These are phyloP conservation scores for Notodonta dromedarius DNA, from an alignment of 2,888 invertebrate genomes.

Conservation along the genomic window DNA sequence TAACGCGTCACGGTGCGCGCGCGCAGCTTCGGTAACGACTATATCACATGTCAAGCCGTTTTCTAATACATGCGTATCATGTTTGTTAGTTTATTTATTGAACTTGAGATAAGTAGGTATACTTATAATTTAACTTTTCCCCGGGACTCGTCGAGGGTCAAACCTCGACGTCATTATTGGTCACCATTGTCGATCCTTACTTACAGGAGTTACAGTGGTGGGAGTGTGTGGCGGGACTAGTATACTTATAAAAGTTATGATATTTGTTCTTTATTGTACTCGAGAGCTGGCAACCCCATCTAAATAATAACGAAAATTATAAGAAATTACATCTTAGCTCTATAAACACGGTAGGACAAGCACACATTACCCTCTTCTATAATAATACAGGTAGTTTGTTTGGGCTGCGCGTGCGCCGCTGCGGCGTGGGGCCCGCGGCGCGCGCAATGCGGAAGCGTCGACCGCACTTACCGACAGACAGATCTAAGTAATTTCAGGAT, in stretches of 20 bases:
- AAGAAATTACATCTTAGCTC: not conserved
- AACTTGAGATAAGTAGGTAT: not conserved
- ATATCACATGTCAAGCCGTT: constrained; percentile 44
- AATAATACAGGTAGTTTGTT: constrained; percentile 43
- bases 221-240: too few species aligned
- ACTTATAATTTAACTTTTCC: too few species aligned
- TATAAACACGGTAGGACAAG: constrained; percentile 24
- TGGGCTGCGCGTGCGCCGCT: constrained; percentile 41
- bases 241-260: not conserved
- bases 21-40: constrained; percentile 44
- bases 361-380: constrained; percentile 32
- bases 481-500: constrained; percentile 9
- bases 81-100: constrained; percentile 13
- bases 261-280: not conserved
- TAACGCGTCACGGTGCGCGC: constrained; percentile 64
- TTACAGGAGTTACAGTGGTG: too few species aligned
- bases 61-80: constrained; percentile 32
- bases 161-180: too few species aligned
- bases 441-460: constrained; percentile 64
- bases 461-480: constrained; percentile 38
- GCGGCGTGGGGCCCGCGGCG: constrained; percentile 43
- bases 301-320: constrained; percentile 1
- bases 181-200: too few species aligned
- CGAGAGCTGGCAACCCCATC: too few species aligned
- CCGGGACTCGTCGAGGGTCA: too few species aligned